Percentiles rank a stretch among this genome's conserved stretches.
Conservation (phyloP, 2,888 invertebrate species). For the Xanthia icteritia region DNA sequence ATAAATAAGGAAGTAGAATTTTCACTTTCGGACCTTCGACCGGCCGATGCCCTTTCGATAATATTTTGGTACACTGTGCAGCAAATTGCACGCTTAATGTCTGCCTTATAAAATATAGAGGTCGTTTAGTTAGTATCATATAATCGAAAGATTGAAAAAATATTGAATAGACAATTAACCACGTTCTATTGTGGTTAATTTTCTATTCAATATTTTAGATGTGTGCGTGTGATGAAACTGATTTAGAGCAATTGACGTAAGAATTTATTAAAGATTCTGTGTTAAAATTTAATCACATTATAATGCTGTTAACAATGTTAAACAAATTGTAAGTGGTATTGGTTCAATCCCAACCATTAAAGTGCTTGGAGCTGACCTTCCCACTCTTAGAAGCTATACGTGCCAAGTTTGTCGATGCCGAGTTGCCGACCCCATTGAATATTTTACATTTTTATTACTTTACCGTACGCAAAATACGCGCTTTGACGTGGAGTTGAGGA, state of each 20-base stretch:
- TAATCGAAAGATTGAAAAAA: neutral
- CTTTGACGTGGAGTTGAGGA: too few species aligned
- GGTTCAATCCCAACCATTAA: neutral
- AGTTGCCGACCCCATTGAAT: neutral
- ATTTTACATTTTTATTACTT: neutral
- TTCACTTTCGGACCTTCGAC: constrained; percentile 55
- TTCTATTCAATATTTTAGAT: too few species aligned
- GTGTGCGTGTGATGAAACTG: constrained; percentile 42
- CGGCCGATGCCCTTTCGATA: constrained; percentile 57
- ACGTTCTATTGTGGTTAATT: too few species aligned
- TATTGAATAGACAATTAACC: neutral
- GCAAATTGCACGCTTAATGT: constrained; percentile 41
- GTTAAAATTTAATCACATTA: too few species aligned
- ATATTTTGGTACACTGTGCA: constrained; percentile 38
- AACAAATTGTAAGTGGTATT: neutral
- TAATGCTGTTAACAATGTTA: neutral
- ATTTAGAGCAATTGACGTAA: neutral
- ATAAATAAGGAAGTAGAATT: constrained; percentile 56
- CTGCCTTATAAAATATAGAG: constrained; percentile 31
- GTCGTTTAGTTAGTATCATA: constrained; percentile 7
- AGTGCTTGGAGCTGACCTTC: neutral
- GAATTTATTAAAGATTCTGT: neutral
- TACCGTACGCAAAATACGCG: too few species aligned
- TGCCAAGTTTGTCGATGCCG: neutral
- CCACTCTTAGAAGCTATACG: neutral